Conservation (phyloP, 2,797 vertebrate genomes). For the Fundulus diaphanus region DNA sequence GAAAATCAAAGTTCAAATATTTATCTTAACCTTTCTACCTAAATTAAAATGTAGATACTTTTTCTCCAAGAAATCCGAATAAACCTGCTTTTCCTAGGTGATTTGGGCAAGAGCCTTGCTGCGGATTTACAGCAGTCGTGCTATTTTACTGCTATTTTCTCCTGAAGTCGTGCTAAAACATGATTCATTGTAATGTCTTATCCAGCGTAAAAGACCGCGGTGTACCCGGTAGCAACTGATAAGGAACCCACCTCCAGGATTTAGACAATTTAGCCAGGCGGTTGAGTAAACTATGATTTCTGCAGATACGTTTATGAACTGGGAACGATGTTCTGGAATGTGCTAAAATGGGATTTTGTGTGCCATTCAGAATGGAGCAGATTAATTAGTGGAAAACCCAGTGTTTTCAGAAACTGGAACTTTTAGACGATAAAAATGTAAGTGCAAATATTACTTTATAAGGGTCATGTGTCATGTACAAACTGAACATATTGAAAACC, state of each 20-base stretch:
- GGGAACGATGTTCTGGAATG: not conserved
- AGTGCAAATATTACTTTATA: not conserved
- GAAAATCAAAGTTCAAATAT: not conserved
- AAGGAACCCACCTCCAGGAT: not conserved
- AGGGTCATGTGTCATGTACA: not conserved
- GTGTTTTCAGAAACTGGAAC: not conserved
- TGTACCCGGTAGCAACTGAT: not conserved
- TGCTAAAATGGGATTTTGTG: not conserved
- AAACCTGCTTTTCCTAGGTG: not conserved
- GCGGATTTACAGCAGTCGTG: not conserved
- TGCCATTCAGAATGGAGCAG: not conserved
- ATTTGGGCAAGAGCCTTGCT: too few species aligned
- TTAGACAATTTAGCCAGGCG: not conserved
- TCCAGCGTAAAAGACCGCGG: not conserved
- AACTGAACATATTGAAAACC: not conserved
- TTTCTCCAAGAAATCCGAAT: too few species aligned
- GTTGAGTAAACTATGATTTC: constrained; percentile 2
- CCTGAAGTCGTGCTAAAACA: too few species aligned
- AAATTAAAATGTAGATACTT: not conserved
- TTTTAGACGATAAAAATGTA: not conserved
- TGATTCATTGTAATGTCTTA: not conserved
- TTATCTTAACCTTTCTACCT: not conserved
- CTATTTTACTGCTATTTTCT: not conserved
- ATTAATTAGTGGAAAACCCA: not conserved
- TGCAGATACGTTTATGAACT: not conserved